These are phyloP conservation scores for Cydia amplana DNA, from an alignment of 1,140 invertebrate species.

Conservation along the genomic window DNA sequence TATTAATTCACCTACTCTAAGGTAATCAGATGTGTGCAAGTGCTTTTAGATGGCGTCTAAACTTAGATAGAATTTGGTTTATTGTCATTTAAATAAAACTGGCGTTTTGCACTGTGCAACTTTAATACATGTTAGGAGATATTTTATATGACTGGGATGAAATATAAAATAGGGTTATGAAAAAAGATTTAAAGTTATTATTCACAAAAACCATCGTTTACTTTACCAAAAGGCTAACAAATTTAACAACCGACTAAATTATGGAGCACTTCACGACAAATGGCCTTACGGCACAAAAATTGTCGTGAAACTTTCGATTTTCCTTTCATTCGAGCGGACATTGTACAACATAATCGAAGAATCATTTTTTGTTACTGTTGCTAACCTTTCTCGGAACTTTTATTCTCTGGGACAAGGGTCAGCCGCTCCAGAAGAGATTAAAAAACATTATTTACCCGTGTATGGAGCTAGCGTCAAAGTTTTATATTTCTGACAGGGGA, in stretches of 20 bases:
- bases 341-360: constrained; percentile 68
- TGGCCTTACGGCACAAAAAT: constrained; percentile 16
- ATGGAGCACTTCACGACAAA: constrained; percentile 3
- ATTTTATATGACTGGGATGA: too few species aligned
- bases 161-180: neutral
- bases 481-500: constrained; percentile 69
- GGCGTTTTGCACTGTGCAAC: too few species aligned
- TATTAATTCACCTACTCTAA: neutral
- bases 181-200: neutral
- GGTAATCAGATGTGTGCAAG: neutral
- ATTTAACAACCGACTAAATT: constrained; percentile 20
- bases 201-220: neutral
- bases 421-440: constrained; percentile 61
- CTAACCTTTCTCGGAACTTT: constrained; percentile 60
- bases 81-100: too few species aligned
- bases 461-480: constrained; percentile 61
- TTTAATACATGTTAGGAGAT: too few species aligned
- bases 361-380: constrained; percentile 63
- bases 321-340: constrained; percentile 54
- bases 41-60: neutral
- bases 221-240: neutral
- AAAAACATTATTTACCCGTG: constrained; percentile 73
- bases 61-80: neutral
- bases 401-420: constrained; percentile 58
- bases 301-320: constrained; percentile 33